phyloP scores from a whole-genome alignment of 2,888 invertebrate species.

The Rutpela maculata region DNA sequence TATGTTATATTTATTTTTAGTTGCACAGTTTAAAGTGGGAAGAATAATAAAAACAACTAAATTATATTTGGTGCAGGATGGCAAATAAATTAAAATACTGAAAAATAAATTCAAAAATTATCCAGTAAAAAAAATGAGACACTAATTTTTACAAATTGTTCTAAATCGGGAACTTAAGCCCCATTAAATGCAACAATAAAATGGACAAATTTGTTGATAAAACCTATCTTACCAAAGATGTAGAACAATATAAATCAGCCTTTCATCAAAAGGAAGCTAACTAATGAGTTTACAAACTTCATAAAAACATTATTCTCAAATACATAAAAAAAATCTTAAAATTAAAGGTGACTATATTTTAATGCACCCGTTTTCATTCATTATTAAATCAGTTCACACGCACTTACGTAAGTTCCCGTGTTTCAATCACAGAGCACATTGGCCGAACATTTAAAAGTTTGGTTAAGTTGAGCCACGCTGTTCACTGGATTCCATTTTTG shows the following conservation, averaged over 20 bases:
- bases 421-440: slow-evolving; percentile 70
- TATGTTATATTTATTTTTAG: neutral
- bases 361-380: slow-evolving; percentile 70
- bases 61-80: slow-evolving; percentile 51
- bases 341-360: slow-evolving; percentile 67
- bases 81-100: slow-evolving; percentile 42
- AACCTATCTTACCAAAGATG: slow-evolving; percentile 47
- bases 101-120: slow-evolving; percentile 37
- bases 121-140: neutral
- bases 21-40: slow-evolving; percentile 26
- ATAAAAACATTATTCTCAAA: slow-evolving; percentile 55
- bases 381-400: slow-evolving; percentile 59
- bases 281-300: slow-evolving; percentile 57
- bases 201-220: slow-evolving; percentile 43
- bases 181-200: slow-evolving; percentile 49
- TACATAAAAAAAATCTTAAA: slow-evolving; percentile 58
- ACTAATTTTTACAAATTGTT: slow-evolving; percentile 48
- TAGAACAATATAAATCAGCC: slow-evolving; percentile 67
- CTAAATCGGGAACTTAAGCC: slow-evolving; percentile 25
- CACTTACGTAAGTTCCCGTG: slow-evolving; percentile 65
- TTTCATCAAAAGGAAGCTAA: slow-evolving; percentile 68
- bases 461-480: slow-evolving; percentile 48
- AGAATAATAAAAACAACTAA: slow-evolving; percentile 36
- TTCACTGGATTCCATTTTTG: slow-evolving; percentile 36
- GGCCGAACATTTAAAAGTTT: slow-evolving; percentile 55